Evolutionary conservation across 2,797 vertebrate species (phyloP).

Genomic region (Hafferia zeledoni): DNA sequence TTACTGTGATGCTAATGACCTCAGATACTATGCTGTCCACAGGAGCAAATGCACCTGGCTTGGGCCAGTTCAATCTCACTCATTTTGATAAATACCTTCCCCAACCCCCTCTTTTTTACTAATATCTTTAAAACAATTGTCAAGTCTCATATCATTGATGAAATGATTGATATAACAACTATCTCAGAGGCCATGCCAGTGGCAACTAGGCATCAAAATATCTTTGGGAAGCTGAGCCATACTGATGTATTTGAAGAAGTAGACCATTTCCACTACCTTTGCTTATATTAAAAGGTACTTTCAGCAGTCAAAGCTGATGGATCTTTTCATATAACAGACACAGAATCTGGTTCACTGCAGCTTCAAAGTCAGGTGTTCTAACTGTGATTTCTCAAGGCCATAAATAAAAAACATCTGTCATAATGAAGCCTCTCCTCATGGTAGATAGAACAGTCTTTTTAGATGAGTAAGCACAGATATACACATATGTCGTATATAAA

Average conservation of each 20-base stretch:
- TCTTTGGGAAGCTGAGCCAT: not conserved
- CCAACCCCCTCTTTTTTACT: accelerated
- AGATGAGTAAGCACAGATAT: not conserved
- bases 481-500: not conserved
- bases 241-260: not conserved
- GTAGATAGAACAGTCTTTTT: not conserved
- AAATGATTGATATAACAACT: not conserved
- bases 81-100: not conserved
- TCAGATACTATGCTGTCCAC: not conserved
- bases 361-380: not conserved
- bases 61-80: not conserved
- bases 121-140: not conserved
- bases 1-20: not conserved
- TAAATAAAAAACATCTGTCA: not conserved
- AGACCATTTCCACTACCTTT: not conserved
- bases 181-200: not conserved
- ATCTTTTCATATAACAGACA: not conserved
- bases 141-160: not conserved
- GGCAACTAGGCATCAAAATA: not conserved
- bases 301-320: not conserved
- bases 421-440: not conserved
- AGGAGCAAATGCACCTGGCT: not conserved
- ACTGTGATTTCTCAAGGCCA: not conserved
- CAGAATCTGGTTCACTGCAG: not conserved
- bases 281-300: not conserved